A percentile compares a stretch with the other conserved stretches of the same genome.
Conservation (phyloP, 2,888 invertebrate genomes). For the Marasmarcha lunaedactyla region DNA sequence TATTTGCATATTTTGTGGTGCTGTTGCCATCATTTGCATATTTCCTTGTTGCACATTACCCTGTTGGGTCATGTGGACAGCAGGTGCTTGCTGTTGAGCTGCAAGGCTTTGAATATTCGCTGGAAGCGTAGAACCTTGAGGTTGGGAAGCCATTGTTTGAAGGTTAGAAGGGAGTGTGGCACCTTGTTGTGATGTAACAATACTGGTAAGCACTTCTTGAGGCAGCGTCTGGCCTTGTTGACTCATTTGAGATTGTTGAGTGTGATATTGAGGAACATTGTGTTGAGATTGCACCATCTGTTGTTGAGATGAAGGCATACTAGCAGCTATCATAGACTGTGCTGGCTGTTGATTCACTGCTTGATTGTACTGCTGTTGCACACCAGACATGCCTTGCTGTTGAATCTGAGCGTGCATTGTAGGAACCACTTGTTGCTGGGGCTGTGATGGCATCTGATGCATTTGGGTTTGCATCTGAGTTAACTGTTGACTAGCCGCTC, state of each 20-base stretch:
- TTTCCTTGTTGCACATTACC: conserved; percentile 70
- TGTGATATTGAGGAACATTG: conserved; percentile 60
- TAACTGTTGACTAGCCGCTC: conserved; percentile 57
- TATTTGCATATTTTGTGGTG: conserved; percentile 67
- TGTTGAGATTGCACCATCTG: conserved; percentile 63
- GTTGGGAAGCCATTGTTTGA: conserved; percentile 55
- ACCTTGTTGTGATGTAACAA: conserved; percentile 63
- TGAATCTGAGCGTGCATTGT: conserved; percentile 66
- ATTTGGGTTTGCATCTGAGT: conserved; percentile 65
- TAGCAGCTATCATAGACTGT: conserved; percentile 56
- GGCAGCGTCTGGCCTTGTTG: conserved; percentile 62
- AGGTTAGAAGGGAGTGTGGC: conserved; percentile 55
- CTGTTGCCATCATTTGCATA: conserved; percentile 68
- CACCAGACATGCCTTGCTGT: conserved; percentile 55
- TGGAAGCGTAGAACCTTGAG: conserved; percentile 73
- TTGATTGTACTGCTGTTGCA: conserved; percentile 67
- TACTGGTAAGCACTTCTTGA: conserved; percentile 61
- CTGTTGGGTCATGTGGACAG: conserved; percentile 62
- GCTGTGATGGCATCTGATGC: conserved; percentile 62
- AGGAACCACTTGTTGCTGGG: conserved; percentile 58
- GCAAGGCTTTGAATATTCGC: conserved; percentile 67
- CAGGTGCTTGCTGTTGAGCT: conserved; percentile 55
- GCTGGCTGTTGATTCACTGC: conserved; percentile 59
- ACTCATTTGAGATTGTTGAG: conserved; percentile 58
- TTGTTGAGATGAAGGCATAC: conserved; percentile 56